Conservation (phyloP, 1,140 invertebrate genomes). For the Eurytemora carolleeae region DNA sequence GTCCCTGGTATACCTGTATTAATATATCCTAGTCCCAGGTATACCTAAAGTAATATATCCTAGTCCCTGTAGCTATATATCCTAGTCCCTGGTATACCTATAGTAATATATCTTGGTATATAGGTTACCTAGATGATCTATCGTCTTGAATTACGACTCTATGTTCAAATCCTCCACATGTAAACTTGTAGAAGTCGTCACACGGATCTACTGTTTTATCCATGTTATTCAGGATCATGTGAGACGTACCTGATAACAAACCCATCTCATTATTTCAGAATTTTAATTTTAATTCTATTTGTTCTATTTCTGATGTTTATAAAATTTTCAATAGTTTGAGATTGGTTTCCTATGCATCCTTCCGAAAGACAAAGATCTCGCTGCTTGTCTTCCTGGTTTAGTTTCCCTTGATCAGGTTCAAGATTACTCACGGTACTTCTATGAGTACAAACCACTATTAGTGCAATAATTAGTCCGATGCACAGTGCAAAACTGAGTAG, state of each 20-base stretch:
- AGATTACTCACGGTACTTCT: background rate
- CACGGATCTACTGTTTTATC: conserved; percentile 55
- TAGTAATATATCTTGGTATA: too few relatives aligned
- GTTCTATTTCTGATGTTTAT: too few relatives aligned
- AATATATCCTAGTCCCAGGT: too few relatives aligned
- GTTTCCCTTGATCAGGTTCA: background rate
- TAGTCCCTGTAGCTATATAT: too few relatives aligned
- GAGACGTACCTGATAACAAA: background rate
- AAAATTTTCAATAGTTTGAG: too few relatives aligned
- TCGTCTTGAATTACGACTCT: conserved; percentile 23
- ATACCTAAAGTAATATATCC: too few relatives aligned
- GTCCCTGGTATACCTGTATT: too few relatives aligned
- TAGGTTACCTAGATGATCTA: background rate
- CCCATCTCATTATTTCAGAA: background rate
- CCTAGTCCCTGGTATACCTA: too few relatives aligned
- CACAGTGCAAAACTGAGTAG: background rate
- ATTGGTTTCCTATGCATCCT: background rate
- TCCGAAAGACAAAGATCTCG: background rate
- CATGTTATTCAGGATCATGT: conserved; percentile 33
- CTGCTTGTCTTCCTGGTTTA: too few relatives aligned
- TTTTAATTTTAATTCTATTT: too few relatives aligned
- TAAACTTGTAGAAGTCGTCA: conserved; percentile 66
- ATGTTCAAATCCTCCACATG: conserved; percentile 51
- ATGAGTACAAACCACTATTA: background rate
- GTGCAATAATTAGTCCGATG: background rate